A percentile compares a stretch with the other conserved stretches of the same genome.
Evolutionary conservation across 2,888 invertebrate species (phyloP).

Genomic region (Drosophila suboccidentalis): DNA sequence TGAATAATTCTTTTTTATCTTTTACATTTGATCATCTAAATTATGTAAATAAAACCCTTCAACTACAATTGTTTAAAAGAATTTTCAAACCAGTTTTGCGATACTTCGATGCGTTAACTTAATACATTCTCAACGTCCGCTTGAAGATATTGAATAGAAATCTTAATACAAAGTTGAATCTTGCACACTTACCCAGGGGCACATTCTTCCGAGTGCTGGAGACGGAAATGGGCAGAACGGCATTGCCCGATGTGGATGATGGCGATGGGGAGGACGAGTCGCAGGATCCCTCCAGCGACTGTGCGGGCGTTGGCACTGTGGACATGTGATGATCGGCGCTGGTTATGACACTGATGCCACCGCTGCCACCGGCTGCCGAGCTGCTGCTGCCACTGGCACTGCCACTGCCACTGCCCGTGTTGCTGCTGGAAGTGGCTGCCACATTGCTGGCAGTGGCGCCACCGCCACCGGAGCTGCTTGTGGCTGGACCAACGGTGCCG

Average conservation of each 20-base stretch:
- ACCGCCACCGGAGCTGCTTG: constrained; percentile 55
- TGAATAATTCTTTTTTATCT: too few species aligned
- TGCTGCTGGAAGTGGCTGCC: constrained; percentile 44
- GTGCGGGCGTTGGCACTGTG: constrained; percentile 85
- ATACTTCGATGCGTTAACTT: background rate
- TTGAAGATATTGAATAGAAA: background rate
- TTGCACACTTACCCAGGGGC: constrained; percentile 81
- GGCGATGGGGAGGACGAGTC: constrained; percentile 89
- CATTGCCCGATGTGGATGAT: constrained; percentile 86
- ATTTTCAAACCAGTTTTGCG: background rate
- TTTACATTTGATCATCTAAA: background rate
- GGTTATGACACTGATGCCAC: constrained; percentile 72
- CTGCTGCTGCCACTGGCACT: constrained; percentile 26
- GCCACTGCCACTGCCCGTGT: constrained; percentile 39
- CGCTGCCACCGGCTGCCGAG: constrained; percentile 32
- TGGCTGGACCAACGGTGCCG: constrained; percentile 51
- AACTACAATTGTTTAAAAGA: too few species aligned
- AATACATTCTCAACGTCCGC: background rate
- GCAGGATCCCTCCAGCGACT: constrained; percentile 86
- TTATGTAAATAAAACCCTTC: too few species aligned
- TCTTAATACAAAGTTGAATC: background rate
- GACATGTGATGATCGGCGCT: constrained; percentile 86
- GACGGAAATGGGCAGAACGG: constrained; percentile 80
- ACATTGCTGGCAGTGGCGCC: constrained; percentile 51
- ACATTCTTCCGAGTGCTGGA: constrained; percentile 86